Evolutionary conservation across 2,797 vertebrate species (phyloP), one percentile per base, ranked within the genome.

Genomic region (Nannoperca obscura): DNA sequence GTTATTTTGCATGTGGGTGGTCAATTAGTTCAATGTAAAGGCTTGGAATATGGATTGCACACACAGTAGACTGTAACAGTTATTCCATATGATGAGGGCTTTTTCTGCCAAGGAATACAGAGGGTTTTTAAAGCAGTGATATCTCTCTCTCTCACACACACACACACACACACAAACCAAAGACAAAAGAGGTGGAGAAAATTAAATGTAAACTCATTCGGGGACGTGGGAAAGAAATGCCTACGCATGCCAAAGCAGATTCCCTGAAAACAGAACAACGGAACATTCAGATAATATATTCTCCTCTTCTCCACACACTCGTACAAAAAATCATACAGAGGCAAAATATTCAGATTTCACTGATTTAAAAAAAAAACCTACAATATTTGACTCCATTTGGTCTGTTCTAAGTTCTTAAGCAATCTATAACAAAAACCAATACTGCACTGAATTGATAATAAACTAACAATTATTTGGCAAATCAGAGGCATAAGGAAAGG

Each of bases 1-100:
- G 54, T 55, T 61, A 22, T 63, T 61, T 17, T 17, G 27, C 17
- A 57, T 50, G 50, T 59, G 1, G 19, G 52, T 17, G 5, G 36
- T 34, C 32, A 47, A 15, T 75, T 60, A 67, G n/a, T 38, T 34
- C 9, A 44, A 67, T 55, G 40, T 15, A 52, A 50, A 62, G 19
- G 58, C 30, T 44, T 12, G 8, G 40, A 42, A 40, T 27, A 32
- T 53, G 10, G 17, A 70, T 36, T 34, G n/a, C 3, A 44, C 60
- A 27, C n/a, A 40, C 27, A 46, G 32, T 2, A 10, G 24, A 65
- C 55, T 54, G 7, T 14, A 46, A 63, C 59, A 44, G 11, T 3
- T 47, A 61, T 32, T 64, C 19, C 15, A 53, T 19, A 61, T 46
- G 49, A 32, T 57, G 19, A 65, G 4, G 22, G 3, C 10, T 81